A percentile compares a stretch with the other conserved stretches of the same genome.
These are phyloP conservation scores for Halictus ligatus DNA, from an alignment of 2,888 invertebrate genomes.

Conservation along the genomic window DNA sequence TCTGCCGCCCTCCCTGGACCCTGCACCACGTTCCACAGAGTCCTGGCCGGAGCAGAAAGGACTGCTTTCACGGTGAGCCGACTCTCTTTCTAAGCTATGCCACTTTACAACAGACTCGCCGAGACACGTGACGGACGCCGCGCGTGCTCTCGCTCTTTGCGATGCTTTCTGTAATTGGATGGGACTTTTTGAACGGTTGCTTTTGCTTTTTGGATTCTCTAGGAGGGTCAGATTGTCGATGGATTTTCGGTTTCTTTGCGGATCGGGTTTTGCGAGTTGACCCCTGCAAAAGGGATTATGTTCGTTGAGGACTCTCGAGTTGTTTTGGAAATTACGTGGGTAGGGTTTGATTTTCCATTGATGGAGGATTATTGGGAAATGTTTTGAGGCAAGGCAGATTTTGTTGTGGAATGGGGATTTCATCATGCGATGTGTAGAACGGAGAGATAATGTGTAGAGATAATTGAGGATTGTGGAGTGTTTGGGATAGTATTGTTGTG, in stretches of 20 bases:
- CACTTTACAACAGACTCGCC: neutral
- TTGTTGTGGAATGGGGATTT: neutral
- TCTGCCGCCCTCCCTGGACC: neutral
- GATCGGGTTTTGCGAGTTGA: neutral
- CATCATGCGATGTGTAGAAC: neutral
- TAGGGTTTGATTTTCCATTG: neutral
- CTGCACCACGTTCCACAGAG: neutral
- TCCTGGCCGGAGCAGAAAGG: neutral
- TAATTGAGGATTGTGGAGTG: neutral
- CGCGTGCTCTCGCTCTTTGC: neutral
- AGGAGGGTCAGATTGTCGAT: neutral
- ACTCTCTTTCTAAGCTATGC: neutral
- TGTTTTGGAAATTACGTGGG: neutral
- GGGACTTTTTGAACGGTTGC: neutral
- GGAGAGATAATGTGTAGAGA: too few species aligned
- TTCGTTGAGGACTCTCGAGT: neutral
- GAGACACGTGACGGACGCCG: slow-evolving; percentile 1
- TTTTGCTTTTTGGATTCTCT: too few species aligned
- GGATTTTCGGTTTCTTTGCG: neutral
- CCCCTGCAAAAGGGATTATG: neutral
- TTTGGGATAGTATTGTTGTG: neutral
- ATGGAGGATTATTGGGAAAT: too few species aligned
- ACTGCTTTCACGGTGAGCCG: neutral
- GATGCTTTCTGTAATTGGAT: neutral
- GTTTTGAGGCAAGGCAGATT: neutral